Evolutionary conservation across 2,888 invertebrate species (phyloP).

Genomic region (Helleia helle): DNA sequence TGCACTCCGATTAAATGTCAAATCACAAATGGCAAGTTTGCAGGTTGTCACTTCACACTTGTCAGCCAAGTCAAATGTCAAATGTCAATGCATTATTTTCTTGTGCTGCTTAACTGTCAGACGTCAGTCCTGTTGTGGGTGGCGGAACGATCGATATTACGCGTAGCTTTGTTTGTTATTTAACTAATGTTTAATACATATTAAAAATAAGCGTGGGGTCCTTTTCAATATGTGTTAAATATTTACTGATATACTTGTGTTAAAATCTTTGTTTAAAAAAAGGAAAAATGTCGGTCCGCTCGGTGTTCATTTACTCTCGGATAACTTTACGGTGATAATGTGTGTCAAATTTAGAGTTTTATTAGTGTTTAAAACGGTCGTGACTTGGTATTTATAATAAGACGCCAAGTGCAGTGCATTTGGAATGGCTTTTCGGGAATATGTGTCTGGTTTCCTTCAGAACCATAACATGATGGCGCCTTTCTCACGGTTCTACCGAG

Average conservation of each 20-base stretch:
- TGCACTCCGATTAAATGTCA: no score
- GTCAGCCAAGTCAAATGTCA: no score
- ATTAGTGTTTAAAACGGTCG: conserved; percentile 38
- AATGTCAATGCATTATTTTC: no score
- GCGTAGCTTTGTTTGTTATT: conserved; percentile 26
- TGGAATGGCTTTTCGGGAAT: conserved; percentile 40
- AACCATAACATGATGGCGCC: conserved; percentile 54
- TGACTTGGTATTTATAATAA: conserved; percentile 26
- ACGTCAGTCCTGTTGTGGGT: conserved; percentile 20
- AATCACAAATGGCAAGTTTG: background rate
- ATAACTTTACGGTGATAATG: conserved; percentile 55
- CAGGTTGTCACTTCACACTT: background rate
- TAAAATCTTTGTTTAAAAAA: background rate
- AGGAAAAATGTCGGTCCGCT: conserved; percentile 21
- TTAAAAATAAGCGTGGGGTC: background rate
- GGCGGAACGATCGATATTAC: conserved; percentile 36
- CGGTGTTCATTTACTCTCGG: conserved; percentile 22
- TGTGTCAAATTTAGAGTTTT: conserved; percentile 65
- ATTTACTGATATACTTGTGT: background rate
- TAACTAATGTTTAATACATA: background rate
- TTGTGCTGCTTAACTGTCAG: background rate
- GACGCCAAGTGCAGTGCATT: conserved; percentile 15
- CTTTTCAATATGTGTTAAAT: background rate
- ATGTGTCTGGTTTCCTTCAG: conserved; percentile 37
- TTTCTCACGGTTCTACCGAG: conserved; percentile 56